Percentiles rank a stretch among this genome's conserved stretches.
Evolutionary conservation across 1,140 invertebrate species (phyloP).

Genomic region (Aphis gossypii): DNA sequence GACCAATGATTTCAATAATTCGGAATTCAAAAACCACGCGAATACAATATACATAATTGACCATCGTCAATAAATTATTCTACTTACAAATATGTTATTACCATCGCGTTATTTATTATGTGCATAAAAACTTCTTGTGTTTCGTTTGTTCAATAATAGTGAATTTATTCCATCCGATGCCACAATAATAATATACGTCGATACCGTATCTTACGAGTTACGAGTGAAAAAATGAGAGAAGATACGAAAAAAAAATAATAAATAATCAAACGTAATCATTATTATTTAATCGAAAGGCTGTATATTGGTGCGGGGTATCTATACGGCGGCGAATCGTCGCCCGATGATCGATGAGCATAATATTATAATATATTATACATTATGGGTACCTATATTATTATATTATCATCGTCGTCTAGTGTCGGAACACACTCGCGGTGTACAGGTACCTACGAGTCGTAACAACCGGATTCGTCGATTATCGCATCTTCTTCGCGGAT

Average conservation of each 20-base stretch:
- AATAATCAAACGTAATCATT: background rate
- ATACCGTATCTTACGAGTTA: background rate
- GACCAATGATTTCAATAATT: background rate
- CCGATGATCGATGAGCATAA: background rate
- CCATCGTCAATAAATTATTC: background rate
- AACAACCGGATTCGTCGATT: constrained; percentile 24
- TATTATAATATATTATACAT: background rate
- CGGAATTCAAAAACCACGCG: background rate
- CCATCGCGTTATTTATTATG: no score
- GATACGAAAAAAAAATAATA: background rate
- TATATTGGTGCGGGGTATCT: background rate
- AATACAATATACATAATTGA: background rate
- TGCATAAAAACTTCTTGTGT: background rate
- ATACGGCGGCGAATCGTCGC: background rate
- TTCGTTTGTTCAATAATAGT: background rate
- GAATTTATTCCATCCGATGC: background rate
- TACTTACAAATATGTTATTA: background rate
- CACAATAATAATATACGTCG: background rate
- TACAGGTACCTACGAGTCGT: background rate
- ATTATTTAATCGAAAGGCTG: background rate
- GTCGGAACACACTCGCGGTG: background rate
- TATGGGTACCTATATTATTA: background rate
- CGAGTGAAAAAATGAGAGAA: background rate
- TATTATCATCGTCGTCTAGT: background rate
- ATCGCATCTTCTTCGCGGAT: constrained; percentile 18